Evolutionary conservation across 1,140 invertebrate genomes (phyloP).

Genomic region (Aphelenchoides besseyi): DNA sequence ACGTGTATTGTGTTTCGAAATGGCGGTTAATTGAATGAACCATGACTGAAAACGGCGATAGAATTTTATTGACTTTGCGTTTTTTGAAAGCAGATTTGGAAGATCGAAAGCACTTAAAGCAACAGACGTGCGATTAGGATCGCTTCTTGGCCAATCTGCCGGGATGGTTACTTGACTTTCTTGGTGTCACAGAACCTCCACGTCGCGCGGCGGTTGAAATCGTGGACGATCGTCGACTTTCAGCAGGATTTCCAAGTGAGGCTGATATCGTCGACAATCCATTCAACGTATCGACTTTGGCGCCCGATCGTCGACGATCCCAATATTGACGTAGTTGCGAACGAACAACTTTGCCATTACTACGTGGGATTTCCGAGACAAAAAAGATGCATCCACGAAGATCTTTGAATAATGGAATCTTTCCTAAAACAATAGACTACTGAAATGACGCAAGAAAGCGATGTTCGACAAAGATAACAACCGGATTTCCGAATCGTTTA

Average conservation of each 20-base stretch:
- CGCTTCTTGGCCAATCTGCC: neutral
- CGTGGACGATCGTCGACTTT: neutral
- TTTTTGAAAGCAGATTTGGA: neutral
- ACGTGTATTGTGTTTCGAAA: too few relatives aligned
- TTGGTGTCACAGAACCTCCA: neutral
- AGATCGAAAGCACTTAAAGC: neutral
- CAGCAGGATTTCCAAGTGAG: neutral
- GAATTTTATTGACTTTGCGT: neutral
- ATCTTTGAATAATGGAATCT: conserved; percentile 50
- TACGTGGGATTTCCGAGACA: conserved; percentile 23
- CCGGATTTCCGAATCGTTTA: neutral
- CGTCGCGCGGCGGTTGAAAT: neutral
- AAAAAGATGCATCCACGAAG: conserved; percentile 26
- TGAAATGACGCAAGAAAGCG: neutral
- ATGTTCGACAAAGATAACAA: neutral
- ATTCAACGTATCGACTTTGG: neutral
- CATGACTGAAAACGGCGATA: too few relatives aligned
- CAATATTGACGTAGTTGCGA: conserved; percentile 23
- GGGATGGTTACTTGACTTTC: neutral
- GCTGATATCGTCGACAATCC: neutral
- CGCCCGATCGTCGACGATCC: conserved; percentile 19
- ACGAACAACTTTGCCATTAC: conserved; percentile 20
- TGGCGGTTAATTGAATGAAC: too few relatives aligned
- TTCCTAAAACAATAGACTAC: conserved; percentile 35
- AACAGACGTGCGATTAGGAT: too few relatives aligned